Conservation (phyloP, 2,113 vertebrate genomes). For the Donacobius atricapilla region DNA sequence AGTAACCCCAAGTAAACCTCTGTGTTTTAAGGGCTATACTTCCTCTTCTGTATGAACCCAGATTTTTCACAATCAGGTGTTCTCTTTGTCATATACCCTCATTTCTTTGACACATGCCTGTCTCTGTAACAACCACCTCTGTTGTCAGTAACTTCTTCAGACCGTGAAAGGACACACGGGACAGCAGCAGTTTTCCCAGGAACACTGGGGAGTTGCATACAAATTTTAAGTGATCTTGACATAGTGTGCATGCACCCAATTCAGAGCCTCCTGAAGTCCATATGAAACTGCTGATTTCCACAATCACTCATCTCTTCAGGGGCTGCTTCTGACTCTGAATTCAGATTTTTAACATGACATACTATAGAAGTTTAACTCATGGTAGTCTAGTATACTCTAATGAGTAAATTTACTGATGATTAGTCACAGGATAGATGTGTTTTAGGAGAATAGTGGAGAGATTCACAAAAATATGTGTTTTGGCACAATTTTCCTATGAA, state of each 20-base stretch:
- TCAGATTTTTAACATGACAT: background rate
- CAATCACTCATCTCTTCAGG: background rate
- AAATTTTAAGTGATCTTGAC: background rate
- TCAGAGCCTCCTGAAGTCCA: background rate
- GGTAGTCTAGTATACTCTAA: background rate
- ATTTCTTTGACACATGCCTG: background rate
- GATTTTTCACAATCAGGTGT: background rate
- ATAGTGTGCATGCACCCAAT: background rate
- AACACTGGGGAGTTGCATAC: background rate
- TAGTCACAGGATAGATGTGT: background rate
- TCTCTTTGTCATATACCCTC: background rate
- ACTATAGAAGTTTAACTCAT: background rate
- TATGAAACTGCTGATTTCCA: background rate
- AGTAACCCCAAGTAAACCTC: background rate
- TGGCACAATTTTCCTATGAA: background rate
- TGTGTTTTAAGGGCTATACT: background rate
- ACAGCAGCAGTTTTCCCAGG: background rate
- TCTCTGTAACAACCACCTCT: background rate
- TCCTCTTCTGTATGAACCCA: background rate
- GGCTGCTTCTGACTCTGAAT: background rate
- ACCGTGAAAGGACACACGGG: background rate
- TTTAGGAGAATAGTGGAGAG: background rate
- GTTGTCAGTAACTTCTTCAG: background rate
- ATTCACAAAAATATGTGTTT: background rate
- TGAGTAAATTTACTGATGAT: background rate